Base-by-base conservation (phyloP, 2,888 invertebrate species). In the Ramazzottius varieornatus region DNA sequence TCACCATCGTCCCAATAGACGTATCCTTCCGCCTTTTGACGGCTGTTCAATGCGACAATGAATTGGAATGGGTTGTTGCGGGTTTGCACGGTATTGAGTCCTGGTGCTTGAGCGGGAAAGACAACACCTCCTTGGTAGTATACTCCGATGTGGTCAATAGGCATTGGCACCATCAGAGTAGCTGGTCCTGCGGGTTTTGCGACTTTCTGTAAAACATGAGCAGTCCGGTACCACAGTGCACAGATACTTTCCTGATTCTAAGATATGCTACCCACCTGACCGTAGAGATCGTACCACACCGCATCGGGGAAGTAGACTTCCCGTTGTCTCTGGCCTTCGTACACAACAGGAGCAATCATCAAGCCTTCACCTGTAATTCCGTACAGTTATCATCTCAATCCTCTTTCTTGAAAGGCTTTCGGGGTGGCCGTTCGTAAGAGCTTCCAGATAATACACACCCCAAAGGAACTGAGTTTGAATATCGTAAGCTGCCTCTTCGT, bases 291-390 rank as follows among this genome's bases (percentile, higher is more conserved):
- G 69, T 72, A 77, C 76, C 76, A 77, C 1, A 70, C 68, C 24
- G 68, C 72, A n/a, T 70, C 67, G 20, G 77, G 76, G 67, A 77
- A 73, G 67, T 76, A 76, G 1, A 72, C 76, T 34, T 70, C 68
- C 16, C 72, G 71, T 13, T 67, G 64, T 20, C 67, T 67, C 40
- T 69, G 69, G 32, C 70, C 70, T 70, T 33, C n/a, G 20, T 32
- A 20, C 64, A 67, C 33, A 33, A 68, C 63, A 2, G 67, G 68
- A 16, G 64, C 32, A 24, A 68, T 54, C 66, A 68, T 46, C 32
- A 68, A 32, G n/a, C 46, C 33, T 24, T 24, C 33, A 33, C 63
- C 63, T 32, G 16, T 16, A 32, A 63, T 13, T 71, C 68, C 8
- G 8, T 40, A 20, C 40, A 40, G n/a, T n/a, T n/a, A n/a, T n/a